phyloP scores from a whole-genome alignment of 2,888 invertebrate genomes.

The Acronicta aceris region DNA sequence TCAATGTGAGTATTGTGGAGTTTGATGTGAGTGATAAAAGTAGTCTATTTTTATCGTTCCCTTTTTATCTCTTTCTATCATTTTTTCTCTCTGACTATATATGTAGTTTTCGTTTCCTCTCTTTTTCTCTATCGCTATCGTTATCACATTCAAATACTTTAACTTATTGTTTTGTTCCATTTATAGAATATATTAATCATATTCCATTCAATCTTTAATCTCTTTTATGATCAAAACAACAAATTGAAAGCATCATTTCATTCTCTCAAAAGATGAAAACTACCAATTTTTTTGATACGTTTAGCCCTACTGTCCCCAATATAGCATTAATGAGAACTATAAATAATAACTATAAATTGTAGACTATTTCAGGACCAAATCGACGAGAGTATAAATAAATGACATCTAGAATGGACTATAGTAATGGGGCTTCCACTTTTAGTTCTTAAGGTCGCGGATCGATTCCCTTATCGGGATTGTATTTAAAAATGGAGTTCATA shows the following conservation, averaged over 20 bases:
- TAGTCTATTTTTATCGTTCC: too few species aligned
- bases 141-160: too few species aligned
- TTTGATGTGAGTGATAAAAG: too few species aligned
- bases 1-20: too few species aligned
- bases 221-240: slow-evolving; percentile 29
- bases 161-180: too few species aligned
- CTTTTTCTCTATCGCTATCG: too few species aligned
- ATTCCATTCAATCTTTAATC: slow-evolving; percentile 16
- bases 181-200: background rate
- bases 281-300: slow-evolving; percentile 22
- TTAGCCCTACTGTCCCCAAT: slow-evolving; percentile 20
- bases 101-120: background rate
- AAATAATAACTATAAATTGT: slow-evolving; percentile 43
- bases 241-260: slow-evolving; percentile 15
- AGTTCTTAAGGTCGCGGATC: slow-evolving; percentile 11
- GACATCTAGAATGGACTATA: slow-evolving; percentile 4
- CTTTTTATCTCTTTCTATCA: background rate
- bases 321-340: slow-evolving; percentile 27
- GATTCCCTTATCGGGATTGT: slow-evolving; percentile 8
- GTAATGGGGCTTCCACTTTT: slow-evolving; percentile 12
- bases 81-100: background rate
- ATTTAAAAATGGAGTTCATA: background rate
- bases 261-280: slow-evolving; percentile 19
- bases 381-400: slow-evolving; percentile 31
- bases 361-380: slow-evolving; percentile 31